These are phyloP conservation scores for Porites lobata DNA, from an alignment of 92 coral and sea anemone genomes.

Conservation along the genomic window DNA sequence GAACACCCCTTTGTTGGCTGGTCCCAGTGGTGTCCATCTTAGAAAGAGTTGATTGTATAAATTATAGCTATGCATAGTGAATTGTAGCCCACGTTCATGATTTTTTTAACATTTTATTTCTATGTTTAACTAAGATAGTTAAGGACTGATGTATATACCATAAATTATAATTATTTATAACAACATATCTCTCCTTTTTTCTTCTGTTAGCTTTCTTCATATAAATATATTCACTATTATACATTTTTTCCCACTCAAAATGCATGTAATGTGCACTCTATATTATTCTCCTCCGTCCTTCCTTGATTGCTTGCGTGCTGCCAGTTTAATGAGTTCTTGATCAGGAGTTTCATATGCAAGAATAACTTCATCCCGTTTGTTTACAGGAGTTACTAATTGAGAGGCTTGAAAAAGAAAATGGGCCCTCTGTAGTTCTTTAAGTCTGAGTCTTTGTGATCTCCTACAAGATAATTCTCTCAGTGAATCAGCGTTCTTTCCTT, in stretches of 20 bases:
- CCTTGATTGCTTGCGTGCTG: neutral
- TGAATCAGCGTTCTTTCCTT: neutral
- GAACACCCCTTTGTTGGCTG: too few relatives aligned
- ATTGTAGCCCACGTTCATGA: too few relatives aligned
- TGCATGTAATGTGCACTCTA: neutral
- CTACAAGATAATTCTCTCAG: neutral
- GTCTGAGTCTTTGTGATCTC: constrained; percentile 42
- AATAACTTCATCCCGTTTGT: constrained; percentile 8
- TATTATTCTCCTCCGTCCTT: neutral
- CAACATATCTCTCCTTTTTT: too few relatives aligned
- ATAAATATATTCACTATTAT: neutral
- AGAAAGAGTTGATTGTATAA: too few relatives aligned
- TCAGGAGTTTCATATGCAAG: constrained; percentile 49
- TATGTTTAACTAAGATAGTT: too few relatives aligned
- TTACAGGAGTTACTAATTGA: constrained; percentile 20
- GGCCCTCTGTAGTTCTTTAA: constrained; percentile 23
- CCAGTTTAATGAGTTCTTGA: constrained; percentile 33
- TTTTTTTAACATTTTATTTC: too few relatives aligned
- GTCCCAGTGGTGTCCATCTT: too few relatives aligned
- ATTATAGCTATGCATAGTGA: too few relatives aligned
- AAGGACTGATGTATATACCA: too few relatives aligned
- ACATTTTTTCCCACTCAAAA: neutral
- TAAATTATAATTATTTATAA: too few relatives aligned
- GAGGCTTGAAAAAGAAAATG: constrained; percentile 41
- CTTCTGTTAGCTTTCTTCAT: too few relatives aligned